These are phyloP conservation scores for Hipparchia sbordonii DNA, from an alignment of 2,888 invertebrate genomes.

Conservation along the genomic window DNA sequence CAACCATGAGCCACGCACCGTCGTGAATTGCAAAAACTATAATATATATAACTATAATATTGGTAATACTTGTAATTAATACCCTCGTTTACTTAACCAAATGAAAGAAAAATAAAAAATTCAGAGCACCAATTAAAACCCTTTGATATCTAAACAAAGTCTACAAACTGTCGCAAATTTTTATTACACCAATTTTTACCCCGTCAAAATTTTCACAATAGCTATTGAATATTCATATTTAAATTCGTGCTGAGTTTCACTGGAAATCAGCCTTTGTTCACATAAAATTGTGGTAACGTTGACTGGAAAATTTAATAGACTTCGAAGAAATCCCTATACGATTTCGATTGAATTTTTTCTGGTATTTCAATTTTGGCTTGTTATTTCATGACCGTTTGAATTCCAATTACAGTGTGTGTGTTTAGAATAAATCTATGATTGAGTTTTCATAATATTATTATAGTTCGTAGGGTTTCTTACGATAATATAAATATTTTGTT, in stretches of 20 bases:
- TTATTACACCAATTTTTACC: neutral
- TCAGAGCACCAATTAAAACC: neutral
- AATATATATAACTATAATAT: too few species aligned
- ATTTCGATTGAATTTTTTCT: neutral
- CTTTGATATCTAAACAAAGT: neutral
- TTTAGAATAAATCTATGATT: neutral
- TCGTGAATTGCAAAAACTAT: too few species aligned
- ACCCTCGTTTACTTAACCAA: neutral
- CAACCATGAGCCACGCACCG: too few species aligned
- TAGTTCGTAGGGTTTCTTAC: too few species aligned
- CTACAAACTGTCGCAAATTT: neutral
- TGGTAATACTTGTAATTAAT: neutral
- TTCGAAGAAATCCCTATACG: neutral
- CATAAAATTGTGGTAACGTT: neutral
- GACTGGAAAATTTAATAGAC: neutral
- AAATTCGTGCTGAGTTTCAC: neutral
- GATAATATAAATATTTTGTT: too few species aligned
- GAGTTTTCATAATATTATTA: too few species aligned
- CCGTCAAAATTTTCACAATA: neutral
- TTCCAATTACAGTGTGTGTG: neutral
- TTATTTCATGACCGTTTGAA: neutral
- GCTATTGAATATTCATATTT: conserved; percentile 5
- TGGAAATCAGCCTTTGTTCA: neutral
- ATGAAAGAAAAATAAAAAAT: neutral
- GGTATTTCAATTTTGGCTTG: neutral